Evolutionary conservation across 53 echinoderm and acorn worm species (phyloP).

Genomic region (Zoroaster sp.): DNA sequence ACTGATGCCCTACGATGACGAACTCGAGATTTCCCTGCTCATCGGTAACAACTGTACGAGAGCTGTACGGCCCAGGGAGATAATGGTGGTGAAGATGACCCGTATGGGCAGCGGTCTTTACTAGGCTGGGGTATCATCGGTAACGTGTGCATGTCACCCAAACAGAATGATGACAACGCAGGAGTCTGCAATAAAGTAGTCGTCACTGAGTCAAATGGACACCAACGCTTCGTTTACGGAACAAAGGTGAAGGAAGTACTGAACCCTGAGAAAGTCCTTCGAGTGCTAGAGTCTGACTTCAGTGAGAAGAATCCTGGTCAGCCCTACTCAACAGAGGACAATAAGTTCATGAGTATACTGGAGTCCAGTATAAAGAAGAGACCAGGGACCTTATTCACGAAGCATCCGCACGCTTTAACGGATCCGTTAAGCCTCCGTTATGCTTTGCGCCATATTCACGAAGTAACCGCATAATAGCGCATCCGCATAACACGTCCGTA

Average conservation of each 20-base stretch:
- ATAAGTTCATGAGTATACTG: background rate
- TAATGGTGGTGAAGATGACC: slow-evolving; percentile 34
- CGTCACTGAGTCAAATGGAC: background rate
- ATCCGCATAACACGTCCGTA: too few species aligned
- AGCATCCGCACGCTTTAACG: too few species aligned
- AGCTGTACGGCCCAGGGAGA: background rate
- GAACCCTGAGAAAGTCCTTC: background rate
- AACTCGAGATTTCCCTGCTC: background rate
- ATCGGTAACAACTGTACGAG: slow-evolving; percentile 21
- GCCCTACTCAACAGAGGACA: background rate
- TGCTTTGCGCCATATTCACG: too few species aligned
- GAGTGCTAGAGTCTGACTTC: background rate
- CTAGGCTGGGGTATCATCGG: slow-evolving; percentile 39
- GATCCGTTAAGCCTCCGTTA: too few species aligned
- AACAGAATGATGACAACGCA: background rate
- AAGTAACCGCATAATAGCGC: too few species aligned
- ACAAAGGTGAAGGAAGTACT: slow-evolving; percentile 5
- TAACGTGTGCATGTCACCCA: background rate
- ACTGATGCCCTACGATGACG: slow-evolving; percentile 35
- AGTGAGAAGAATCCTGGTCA: background rate
- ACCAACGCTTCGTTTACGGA: background rate
- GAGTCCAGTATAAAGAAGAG: background rate
- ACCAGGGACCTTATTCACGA: too few species aligned
- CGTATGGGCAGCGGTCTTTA: slow-evolving; percentile 5
- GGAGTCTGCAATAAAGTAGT: background rate